A percentile compares a stretch with the other conserved stretches of the same genome.
These are phyloP conservation scores for Cyanistes caeruleus DNA, from an alignment of 2,113 vertebrate species.

Conservation along the genomic window DNA sequence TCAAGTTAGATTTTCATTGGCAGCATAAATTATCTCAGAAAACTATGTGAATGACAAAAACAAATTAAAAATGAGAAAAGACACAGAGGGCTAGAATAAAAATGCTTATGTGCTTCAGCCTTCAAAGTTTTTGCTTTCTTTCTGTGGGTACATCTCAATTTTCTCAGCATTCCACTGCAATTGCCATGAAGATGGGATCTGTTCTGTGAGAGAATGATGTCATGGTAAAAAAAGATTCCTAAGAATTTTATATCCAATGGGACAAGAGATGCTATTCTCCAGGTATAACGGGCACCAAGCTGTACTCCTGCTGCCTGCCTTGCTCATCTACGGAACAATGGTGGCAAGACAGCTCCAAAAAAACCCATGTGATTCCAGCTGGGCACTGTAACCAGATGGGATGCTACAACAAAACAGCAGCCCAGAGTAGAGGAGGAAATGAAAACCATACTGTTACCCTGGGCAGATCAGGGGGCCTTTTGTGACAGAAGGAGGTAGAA, in stretches of 20 bases:
- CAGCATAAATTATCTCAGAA: not conserved
- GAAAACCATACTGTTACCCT: not conserved
- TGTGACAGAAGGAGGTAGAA: not conserved
- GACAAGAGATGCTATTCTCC: not conserved
- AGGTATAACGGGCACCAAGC: not conserved
- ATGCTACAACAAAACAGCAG: not conserved
- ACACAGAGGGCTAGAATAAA: not conserved
- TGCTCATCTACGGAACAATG: not conserved
- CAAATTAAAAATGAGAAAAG: not conserved
- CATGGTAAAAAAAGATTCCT: not conserved
- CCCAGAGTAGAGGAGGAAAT: not conserved
- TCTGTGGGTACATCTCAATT: not conserved
- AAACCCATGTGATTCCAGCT: fast-evolving
- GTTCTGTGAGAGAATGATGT: not conserved
- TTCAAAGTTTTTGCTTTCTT: not conserved
- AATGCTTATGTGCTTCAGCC: not conserved
- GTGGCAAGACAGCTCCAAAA: not conserved
- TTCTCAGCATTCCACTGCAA: not conserved
- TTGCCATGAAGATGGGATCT: not conserved
- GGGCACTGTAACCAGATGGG: not conserved
- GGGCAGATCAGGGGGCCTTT: not conserved
- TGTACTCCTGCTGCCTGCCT: not conserved
- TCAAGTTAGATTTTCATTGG: not conserved
- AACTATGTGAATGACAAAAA: not conserved
- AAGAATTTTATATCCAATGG: not conserved